Evolutionary conservation across 2,113 vertebrate genomes (phyloP).

Genomic region (Sapayoa aenigma): DNA sequence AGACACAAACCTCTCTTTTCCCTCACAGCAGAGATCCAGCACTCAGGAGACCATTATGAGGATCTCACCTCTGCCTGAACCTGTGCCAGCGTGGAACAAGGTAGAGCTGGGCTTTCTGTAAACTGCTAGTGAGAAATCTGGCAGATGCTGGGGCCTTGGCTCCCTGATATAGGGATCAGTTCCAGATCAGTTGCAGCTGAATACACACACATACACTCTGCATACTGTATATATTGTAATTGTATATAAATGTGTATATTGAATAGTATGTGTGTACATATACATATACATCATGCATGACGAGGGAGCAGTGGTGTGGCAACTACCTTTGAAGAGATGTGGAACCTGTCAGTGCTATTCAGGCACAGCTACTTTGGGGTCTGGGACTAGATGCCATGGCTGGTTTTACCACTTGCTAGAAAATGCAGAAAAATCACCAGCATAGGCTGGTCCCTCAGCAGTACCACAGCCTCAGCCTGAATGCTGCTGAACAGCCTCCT

Average conservation of each 20-base stretch:
- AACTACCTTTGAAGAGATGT: not conserved
- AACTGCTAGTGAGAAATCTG: not conserved
- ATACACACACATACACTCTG: not conserved
- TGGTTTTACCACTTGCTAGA: not conserved
- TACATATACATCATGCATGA: fast-evolving
- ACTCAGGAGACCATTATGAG: not conserved
- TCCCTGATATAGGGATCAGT: not conserved
- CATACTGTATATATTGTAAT: no score
- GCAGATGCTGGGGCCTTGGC: not conserved
- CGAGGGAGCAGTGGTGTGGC: not conserved
- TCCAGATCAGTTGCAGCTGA: not conserved
- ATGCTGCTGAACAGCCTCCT: not conserved
- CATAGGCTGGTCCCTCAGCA: not conserved
- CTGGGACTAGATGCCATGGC: not conserved
- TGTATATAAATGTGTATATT: not conserved
- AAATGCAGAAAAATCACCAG: not conserved
- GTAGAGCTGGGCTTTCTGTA: not conserved
- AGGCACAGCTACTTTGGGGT: not conserved
- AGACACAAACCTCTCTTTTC: not conserved
- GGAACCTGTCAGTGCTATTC: not conserved
- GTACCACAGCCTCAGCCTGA: not conserved
- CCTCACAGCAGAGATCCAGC: not conserved
- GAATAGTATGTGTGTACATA: not conserved
- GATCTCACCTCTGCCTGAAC: not conserved
- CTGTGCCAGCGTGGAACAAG: not conserved